phyloP scores from a whole-genome alignment of 2,888 invertebrate genomes.

The Lycophotia porphyrea region DNA sequence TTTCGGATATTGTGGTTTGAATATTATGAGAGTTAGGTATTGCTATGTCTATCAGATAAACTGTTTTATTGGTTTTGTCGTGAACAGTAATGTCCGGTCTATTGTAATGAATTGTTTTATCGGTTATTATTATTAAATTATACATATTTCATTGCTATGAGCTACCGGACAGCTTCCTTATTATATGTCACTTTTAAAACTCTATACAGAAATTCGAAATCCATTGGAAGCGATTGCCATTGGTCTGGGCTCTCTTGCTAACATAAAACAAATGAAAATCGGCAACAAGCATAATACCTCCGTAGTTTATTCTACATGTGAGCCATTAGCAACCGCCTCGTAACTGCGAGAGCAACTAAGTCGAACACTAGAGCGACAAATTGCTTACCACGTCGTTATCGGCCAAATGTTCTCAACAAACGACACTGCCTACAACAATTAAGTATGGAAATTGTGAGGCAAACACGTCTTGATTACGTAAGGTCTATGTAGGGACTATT shows the following conservation, averaged over 20 bases:
- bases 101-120: too few species aligned
- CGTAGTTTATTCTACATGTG: constrained; percentile 25
- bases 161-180: background rate
- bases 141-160: background rate
- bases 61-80: too few species aligned
- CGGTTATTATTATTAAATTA: too few species aligned
- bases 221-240: background rate
- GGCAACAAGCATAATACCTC: constrained; percentile 1
- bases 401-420: constrained; percentile 32
- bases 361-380: constrained; percentile 44
- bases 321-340: constrained; percentile 34
- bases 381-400: constrained; percentile 51
- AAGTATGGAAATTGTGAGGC: constrained; percentile 25
- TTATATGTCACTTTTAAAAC: background rate
- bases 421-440: constrained; percentile 27
- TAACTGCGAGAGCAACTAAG: constrained; percentile 20
- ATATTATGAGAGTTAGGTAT: too few species aligned
- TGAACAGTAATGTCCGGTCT: too few species aligned
- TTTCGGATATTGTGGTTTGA: too few species aligned
- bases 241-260: background rate
- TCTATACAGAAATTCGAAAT: background rate
- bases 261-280: constrained; percentile 4
- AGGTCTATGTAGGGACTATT: background rate
- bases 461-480: constrained; percentile 5
- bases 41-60: too few species aligned